phyloP scores from a whole-genome alignment of 2,113 vertebrate species.

The Oxyura jamaicensis region DNA sequence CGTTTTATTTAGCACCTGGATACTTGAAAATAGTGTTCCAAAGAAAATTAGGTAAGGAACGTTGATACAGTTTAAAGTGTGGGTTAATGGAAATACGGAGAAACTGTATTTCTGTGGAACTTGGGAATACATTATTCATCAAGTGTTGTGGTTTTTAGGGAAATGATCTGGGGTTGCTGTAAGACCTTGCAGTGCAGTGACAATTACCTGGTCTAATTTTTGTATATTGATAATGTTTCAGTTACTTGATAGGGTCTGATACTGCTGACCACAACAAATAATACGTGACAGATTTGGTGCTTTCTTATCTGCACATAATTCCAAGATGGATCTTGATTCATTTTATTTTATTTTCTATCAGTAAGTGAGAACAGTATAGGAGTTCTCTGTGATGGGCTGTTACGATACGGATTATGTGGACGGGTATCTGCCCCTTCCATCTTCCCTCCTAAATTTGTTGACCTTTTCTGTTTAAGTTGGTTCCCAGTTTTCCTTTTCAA shows the following conservation, averaged over 20 bases:
- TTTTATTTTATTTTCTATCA: neutral
- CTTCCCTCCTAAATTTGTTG: neutral
- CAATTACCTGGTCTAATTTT: neutral
- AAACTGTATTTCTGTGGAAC: neutral
- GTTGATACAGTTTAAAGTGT: neutral
- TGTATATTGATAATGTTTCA: neutral
- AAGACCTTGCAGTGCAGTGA: neutral
- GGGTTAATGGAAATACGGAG: neutral
- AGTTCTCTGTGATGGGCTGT: neutral
- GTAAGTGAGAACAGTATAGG: neutral
- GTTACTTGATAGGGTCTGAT: neutral
- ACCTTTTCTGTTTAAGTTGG: neutral
- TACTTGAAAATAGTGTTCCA: neutral
- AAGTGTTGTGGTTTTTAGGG: neutral
- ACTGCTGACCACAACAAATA: neutral
- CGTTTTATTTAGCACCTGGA: neutral
- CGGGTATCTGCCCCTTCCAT: neutral
- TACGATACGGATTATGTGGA: no score
- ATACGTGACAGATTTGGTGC: neutral
- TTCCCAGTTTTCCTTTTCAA: neutral
- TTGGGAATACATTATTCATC: neutral
- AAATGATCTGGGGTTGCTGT: neutral
- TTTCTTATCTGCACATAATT: neutral
- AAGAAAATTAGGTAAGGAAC: neutral
- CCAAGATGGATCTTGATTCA: no score